Percentiles rank a stretch among this genome's conserved stretches.
Evolutionary conservation across 2,888 invertebrate genomes (phyloP).

Genomic region (Loripinus fragilis): DNA sequence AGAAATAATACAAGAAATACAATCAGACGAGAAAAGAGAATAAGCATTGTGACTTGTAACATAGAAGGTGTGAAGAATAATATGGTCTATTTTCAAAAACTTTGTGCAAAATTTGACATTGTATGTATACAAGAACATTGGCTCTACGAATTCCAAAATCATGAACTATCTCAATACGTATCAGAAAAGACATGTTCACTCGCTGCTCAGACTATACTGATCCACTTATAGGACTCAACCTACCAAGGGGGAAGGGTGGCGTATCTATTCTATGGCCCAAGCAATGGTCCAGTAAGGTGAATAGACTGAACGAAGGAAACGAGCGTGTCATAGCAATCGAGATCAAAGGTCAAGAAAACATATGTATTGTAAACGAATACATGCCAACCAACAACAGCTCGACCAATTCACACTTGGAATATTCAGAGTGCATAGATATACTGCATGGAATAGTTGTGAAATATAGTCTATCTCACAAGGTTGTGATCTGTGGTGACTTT

Average conservation of each 20-base stretch:
- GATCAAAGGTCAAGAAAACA: too few relatives aligned
- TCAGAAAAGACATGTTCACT: not conserved
- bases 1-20: not conserved
- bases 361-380: slow-evolving; percentile 8
- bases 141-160: not conserved
- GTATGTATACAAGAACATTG: slow-evolving; percentile 10
- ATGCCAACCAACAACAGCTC: slow-evolving; percentile 16
- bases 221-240: not conserved
- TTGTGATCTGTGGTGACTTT: not conserved
- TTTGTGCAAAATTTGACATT: not conserved
- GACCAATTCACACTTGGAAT: not conserved
- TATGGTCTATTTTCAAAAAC: too few relatives aligned
- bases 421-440: slow-evolving; percentile 12
- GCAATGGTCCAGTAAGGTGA: too few relatives aligned
- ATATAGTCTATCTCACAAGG: not conserved
- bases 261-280: too few relatives aligned
- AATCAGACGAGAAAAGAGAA: not conserved
- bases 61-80: too few relatives aligned
- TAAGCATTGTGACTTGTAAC: too few relatives aligned
- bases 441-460: not conserved
- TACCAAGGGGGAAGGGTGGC: too few relatives aligned
- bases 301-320: too few relatives aligned
- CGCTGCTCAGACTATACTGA: not conserved
- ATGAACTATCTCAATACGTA: too few relatives aligned
- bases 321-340: too few relatives aligned